Base-by-base conservation (phyloP, 1,140 invertebrate species). In the Drosophila nigrodunni region DNA sequence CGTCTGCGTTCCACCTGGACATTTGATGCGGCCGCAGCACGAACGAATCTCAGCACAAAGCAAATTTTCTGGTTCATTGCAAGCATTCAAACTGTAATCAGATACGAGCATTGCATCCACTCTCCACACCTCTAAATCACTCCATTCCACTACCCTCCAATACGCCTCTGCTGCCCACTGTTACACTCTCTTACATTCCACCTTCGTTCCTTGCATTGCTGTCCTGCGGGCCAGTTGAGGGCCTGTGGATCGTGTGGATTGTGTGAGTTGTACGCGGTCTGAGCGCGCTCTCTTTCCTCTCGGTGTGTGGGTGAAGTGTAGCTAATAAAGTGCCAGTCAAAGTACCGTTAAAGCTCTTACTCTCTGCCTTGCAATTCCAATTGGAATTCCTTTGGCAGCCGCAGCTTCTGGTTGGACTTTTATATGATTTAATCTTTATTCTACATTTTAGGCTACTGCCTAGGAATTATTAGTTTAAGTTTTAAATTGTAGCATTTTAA, bases 31-130 rank as follows among this genome's bases (percentile, higher is more conserved):
- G 50, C 77, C 68, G 70, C 69, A 85, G 81, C 70, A 71, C 71
- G 60, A 79, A 74, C 66, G 59, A 74, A 85, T 74, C 64, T 50
- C 37, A 52, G 60, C 54, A 77, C 67, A 73, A 86, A 68, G 77
- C 60, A 68, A 78, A 87, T 87, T 87, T 87, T 87, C 83, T 87
- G 82, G 82, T 87, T 87, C 82, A 87, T 87, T 87, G 82, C 83
- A 80, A 47, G 76, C 79, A 87, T 87, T 87, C 82, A 87, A 87
- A 87, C 61, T 87, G 82, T 87, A 87, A 87, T 87, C 82, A 82
- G 82, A 87, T 87, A 82, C 76, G 50, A 78, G 59, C 62, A 65
- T 71, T 21, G 9, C 35, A 13, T 13, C 35, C 11, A 10, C 21
- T 6, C 10, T 37, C 7, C 37, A 9, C 43, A 15, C 41, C 46